phyloP scores from a whole-genome alignment of 2,888 invertebrate species.

The Parasteatoda lunata region DNA sequence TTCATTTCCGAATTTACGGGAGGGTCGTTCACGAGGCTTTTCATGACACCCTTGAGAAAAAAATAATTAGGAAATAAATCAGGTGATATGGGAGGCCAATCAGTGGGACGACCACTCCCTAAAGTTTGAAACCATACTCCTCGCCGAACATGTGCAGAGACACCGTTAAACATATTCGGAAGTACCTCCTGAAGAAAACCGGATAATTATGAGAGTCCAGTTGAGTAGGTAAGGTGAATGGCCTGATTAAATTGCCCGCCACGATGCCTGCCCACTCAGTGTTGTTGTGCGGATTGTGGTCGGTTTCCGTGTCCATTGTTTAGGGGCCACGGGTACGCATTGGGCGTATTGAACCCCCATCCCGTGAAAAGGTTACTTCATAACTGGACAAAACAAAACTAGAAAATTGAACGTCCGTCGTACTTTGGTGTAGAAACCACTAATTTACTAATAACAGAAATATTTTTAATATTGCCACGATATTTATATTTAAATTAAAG shows the following conservation, averaged over 20 bases:
- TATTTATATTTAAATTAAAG: no score
- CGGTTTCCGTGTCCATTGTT: neutral
- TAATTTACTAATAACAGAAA: neutral
- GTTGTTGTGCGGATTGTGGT: conserved; percentile 13
- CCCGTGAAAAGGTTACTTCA: conserved; percentile 14
- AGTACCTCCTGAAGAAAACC: conserved; percentile 15
- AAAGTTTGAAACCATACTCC: neutral
- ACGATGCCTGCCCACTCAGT: conserved; percentile 16
- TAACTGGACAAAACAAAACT: conserved; percentile 2
- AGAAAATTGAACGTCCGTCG: neutral
- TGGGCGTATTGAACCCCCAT: conserved; percentile 21
- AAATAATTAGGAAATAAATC: neutral
- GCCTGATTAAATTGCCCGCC: conserved; percentile 12
- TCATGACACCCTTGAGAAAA: neutral
- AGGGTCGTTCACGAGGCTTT: neutral
- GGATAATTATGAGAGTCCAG: conserved; percentile 21
- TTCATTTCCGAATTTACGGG: neutral
- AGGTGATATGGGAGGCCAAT: neutral
- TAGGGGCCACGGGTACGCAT: neutral
- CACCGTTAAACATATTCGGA: conserved; percentile 12
- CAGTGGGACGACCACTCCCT: neutral
- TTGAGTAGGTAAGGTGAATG: conserved; percentile 10
- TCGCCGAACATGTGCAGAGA: neutral
- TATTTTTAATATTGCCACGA: no score
- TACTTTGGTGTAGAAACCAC: neutral